These are phyloP conservation scores for Drosophila baimaii DNA, from an alignment of 1,140 invertebrate genomes.

Conservation along the genomic window DNA sequence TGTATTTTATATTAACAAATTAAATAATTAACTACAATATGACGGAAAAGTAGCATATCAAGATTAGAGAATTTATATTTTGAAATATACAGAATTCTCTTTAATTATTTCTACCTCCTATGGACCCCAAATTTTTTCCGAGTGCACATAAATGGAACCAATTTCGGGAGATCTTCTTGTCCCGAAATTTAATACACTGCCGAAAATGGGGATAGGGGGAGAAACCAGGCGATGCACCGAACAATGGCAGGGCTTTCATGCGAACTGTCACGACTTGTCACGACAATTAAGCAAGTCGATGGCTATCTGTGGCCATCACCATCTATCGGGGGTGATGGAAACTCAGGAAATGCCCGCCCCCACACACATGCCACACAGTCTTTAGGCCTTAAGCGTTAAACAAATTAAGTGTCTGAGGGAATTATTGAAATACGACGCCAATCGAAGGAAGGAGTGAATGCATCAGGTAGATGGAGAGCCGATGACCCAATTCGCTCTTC, in stretches of 20 bases:
- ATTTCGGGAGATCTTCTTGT: conserved; percentile 37
- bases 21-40: too few relatives aligned
- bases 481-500: conserved; percentile 64
- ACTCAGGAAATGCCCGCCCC: conserved; percentile 34
- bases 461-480: conserved; percentile 23
- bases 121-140: not conserved
- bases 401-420: conserved; percentile 60
- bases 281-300: conserved; percentile 75
- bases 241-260: conserved; percentile 78
- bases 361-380: conserved; percentile 62
- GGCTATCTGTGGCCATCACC: conserved; percentile 62
- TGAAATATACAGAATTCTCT: too few relatives aligned
- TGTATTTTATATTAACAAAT: too few relatives aligned
- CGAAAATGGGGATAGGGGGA: conserved; percentile 19
- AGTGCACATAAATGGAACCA: conserved; percentile 32
- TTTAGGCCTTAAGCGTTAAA: conserved; percentile 55
- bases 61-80: too few relatives aligned
- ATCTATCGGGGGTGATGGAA: conserved; percentile 38
- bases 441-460: conserved; percentile 10
- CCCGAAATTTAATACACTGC: conserved; percentile 65
- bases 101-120: not conserved
- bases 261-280: conserved; percentile 80
- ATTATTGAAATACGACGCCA: conserved; percentile 73
- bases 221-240: conserved; percentile 7
- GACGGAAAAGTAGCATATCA: too few relatives aligned